Base-by-base conservation (phyloP, 2,888 invertebrate genomes). In the Eristalis tenax region DNA sequence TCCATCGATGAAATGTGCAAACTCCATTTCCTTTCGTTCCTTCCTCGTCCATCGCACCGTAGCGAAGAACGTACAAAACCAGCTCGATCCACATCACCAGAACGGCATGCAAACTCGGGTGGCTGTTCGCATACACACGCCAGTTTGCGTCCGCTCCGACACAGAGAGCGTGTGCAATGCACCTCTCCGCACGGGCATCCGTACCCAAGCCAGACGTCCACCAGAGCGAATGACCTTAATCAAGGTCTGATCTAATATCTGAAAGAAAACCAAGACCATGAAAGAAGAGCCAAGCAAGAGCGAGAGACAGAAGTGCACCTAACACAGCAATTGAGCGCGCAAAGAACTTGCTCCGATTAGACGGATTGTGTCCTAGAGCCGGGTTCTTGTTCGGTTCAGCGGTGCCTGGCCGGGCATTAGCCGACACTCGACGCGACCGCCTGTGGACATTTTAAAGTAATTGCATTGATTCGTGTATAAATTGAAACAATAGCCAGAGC, bases 191-290 rank as follows among this genome's bases (percentile, higher is more conserved):
- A 69, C 32, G 32, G 69, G 73, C 73, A 78, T 69, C 66, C 26
- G 59, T 59, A 59, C 15, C 78, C 78, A 82, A 71, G 70, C 82
- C 82, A 86, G 86, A 86, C 86, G 78, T 82, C 86, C 86, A 86
- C 26, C 78, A 75, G 78, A 86, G 86, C 86, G 86, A 86, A 86
- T 86, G 86, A 86, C 86, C 86, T 86, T 82, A 86, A 86, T 86
- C 86, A 86, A 86, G 86, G 86, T 86, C 86, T 86, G 82, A 82
- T 86, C 86, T 86, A 86, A 86, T 86, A 86, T 79, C 78, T 57
- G 66, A 40, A 78, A n/a, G 61, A 57, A 83, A 81, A 75, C 71
- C 61, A 64, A 75, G 63, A 38, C 68, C 32, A 18, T 50, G 63
- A 26, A 23, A 13, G 32, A 28, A 18, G 40, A 15, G 63, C 26